Evolutionary conservation across 2,888 invertebrate genomes (phyloP).

Genomic region (Gibbula magus): DNA sequence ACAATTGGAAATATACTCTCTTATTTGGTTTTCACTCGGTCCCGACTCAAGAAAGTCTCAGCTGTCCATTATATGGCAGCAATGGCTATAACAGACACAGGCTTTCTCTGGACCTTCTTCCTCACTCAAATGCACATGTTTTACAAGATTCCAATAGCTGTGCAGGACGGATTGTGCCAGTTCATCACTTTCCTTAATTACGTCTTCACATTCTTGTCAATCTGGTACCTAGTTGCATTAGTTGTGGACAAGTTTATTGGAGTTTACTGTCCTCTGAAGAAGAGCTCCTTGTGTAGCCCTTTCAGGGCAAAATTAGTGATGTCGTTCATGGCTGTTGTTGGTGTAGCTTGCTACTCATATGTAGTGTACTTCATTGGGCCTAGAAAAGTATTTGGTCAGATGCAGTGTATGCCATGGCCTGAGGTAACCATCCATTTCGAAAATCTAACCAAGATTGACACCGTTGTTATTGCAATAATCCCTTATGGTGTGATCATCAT

Average conservation of each 20-base stretch:
- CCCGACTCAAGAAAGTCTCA: constrained; percentile 84
- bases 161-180: constrained; percentile 81
- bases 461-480: constrained; percentile 53
- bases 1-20: constrained; percentile 85
- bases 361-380: constrained; percentile 62
- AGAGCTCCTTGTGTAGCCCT: constrained; percentile 63
- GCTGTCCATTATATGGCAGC: constrained; percentile 87
- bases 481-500: constrained; percentile 54
- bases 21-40: constrained; percentile 84
- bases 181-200: constrained; percentile 82
- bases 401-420: constrained; percentile 34
- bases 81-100: constrained; percentile 85
- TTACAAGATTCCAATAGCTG: constrained; percentile 41
- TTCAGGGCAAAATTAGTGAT: constrained; percentile 68
- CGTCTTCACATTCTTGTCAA: constrained; percentile 60
- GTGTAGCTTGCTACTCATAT: constrained; percentile 63
- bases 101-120: constrained; percentile 82
- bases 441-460: constrained; percentile 55
- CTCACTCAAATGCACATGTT: constrained; percentile 38
- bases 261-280: constrained; percentile 59
- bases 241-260: constrained; percentile 63
- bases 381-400: background rate
- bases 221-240: constrained; percentile 62
- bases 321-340: constrained; percentile 55
- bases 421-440: constrained; percentile 38